Conservation (phyloP, 2,888 invertebrate species). For the Apamea sordens region DNA sequence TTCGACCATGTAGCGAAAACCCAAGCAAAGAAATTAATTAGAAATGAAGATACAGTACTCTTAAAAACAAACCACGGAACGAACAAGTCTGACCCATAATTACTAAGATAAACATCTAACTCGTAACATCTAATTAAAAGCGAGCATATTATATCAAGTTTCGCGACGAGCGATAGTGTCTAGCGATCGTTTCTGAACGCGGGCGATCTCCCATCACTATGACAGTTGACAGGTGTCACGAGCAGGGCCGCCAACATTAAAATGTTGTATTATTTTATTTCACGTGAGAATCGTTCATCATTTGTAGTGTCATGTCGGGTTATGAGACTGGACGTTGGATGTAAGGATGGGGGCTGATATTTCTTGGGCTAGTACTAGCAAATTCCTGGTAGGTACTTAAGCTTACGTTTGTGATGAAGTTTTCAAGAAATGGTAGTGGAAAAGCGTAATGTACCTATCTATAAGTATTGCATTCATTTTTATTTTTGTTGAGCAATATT, state of each 20-base stretch:
- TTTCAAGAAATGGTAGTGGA: not conserved
- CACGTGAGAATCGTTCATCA: conserved; percentile 67
- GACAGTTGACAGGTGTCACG: conserved; percentile 89
- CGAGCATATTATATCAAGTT: conserved; percentile 84
- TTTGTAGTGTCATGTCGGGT: conserved; percentile 61
- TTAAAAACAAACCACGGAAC: conserved; percentile 41
- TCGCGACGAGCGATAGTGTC: conserved; percentile 81
- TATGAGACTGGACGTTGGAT: conserved; percentile 51
- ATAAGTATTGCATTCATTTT: not conserved
- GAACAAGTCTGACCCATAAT: conserved; percentile 55
- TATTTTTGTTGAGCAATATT: not conserved
- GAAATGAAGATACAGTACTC: conserved; percentile 17
- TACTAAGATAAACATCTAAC: conserved; percentile 68
- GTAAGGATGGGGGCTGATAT: conserved; percentile 36
- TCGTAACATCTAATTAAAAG: conserved; percentile 78
- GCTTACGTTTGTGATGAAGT: not conserved
- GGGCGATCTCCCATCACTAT: conserved; percentile 85
- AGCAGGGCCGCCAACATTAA: conserved; percentile 70
- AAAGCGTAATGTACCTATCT: not conserved
- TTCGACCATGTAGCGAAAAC: not conserved
- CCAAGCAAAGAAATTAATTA: conserved; percentile 9
- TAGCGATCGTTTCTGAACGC: conserved; percentile 82
- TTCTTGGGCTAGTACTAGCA: conserved; percentile 8
- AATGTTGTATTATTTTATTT: conserved; percentile 67
- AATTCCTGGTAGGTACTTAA: not conserved